Evolutionary conservation across 2,888 invertebrate genomes (phyloP).

Genomic region (Xanthia togata): DNA sequence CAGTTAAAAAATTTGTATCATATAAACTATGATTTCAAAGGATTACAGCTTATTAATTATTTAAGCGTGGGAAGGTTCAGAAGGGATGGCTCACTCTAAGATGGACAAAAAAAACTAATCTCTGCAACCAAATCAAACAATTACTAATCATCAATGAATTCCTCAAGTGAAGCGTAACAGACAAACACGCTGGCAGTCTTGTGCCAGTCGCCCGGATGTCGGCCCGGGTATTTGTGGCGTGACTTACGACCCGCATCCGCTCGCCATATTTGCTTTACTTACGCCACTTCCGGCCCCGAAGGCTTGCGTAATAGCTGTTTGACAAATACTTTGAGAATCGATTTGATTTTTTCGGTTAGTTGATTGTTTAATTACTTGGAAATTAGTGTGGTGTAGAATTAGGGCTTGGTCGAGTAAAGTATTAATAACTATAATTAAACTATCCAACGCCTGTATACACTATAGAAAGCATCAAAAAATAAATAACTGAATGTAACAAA

Average conservation of each 20-base stretch:
- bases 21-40: background rate
- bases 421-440: background rate
- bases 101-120: conserved; percentile 22
- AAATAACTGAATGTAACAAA: no score
- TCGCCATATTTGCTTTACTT: conserved; percentile 87
- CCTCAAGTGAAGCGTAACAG: conserved; percentile 46
- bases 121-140: conserved; percentile 40
- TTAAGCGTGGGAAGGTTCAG: background rate
- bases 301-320: conserved; percentile 69
- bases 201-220: conserved; percentile 79
- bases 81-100: background rate
- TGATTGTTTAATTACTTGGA: conserved; percentile 24
- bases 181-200: conserved; percentile 70
- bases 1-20: no score
- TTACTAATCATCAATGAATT: conserved; percentile 47
- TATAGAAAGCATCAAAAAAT: no score
- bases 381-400: background rate
- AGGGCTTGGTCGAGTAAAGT: background rate
- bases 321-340: conserved; percentile 69
- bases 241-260: conserved; percentile 88
- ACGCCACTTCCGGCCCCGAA: conserved; percentile 75
- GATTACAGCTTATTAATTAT: background rate
- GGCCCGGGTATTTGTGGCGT: conserved; percentile 82
- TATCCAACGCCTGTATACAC: background rate
- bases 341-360: conserved; percentile 33